These are phyloP conservation scores for Amniataba percoides DNA, from an alignment of 2,797 vertebrate genomes.

Conservation along the genomic window DNA sequence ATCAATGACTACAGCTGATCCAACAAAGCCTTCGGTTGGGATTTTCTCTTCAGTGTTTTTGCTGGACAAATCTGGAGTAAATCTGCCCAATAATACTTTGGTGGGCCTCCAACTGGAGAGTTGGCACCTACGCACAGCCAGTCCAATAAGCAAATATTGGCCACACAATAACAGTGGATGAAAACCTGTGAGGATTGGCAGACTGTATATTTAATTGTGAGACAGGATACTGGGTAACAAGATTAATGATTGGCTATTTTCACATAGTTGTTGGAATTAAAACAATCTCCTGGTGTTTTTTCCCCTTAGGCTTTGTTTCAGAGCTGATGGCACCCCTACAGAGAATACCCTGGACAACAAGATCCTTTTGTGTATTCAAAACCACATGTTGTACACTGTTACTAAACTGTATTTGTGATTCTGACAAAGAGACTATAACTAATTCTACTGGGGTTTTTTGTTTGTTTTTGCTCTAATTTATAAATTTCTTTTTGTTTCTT, in stretches of 20 bases:
- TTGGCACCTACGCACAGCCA: constrained; percentile 41
- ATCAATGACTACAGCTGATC: constrained; percentile 59
- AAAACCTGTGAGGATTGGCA: constrained; percentile 56
- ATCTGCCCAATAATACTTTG: constrained; percentile 55
- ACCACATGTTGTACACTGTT: constrained; percentile 41
- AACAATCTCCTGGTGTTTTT: constrained; percentile 40
- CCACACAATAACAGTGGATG: constrained; percentile 43
- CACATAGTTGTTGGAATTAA: constrained; percentile 42
- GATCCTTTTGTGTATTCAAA: constrained; percentile 24
- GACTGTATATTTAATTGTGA: constrained; percentile 47
- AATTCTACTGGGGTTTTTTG: background rate
- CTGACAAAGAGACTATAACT: background rate
- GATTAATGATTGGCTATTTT: constrained; percentile 60
- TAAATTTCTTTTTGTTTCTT: background rate
- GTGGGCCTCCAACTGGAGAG: constrained; percentile 60
- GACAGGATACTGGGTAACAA: constrained; percentile 46
- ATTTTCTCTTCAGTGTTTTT: constrained; percentile 50
- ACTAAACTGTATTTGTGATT: constrained; percentile 10
- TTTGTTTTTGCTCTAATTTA: constrained; percentile 3
- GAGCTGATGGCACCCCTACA: constrained; percentile 39
- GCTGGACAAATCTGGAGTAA: constrained; percentile 55
- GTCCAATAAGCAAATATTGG: constrained; percentile 58
- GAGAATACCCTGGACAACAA: constrained; percentile 30
- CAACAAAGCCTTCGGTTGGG: constrained; percentile 55
- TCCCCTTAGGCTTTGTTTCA: constrained; percentile 28